A percentile compares a stretch with the other conserved stretches of the same genome.
Conservation (phyloP, 2,797 vertebrate species). For the Xiphorhynchus erythropygius region DNA sequence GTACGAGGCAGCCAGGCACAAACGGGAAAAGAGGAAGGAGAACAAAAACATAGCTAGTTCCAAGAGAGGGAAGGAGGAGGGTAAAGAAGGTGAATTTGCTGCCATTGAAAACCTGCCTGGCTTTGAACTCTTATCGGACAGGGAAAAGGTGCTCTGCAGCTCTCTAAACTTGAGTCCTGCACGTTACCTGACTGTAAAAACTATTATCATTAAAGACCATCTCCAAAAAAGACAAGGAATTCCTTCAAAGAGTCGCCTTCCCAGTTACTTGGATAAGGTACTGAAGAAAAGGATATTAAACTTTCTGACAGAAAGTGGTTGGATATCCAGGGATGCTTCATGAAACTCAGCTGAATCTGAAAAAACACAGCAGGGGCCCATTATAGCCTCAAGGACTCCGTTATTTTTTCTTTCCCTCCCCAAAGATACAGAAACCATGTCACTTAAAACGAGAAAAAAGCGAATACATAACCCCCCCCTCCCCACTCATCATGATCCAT, state of each 20-base stretch:
- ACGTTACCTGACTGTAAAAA: slow-evolving; percentile 95
- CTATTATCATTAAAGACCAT: slow-evolving; percentile 97
- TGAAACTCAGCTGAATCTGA: slow-evolving; percentile 67
- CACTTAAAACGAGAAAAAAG: neutral
- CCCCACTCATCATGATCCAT: neutral
- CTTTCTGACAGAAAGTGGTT: slow-evolving; percentile 98
- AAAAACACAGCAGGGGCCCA: neutral
- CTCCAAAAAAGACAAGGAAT: slow-evolving; percentile 95
- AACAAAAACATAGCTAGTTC: slow-evolving; percentile 85
- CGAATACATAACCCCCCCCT: neutral
- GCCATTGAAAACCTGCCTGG: slow-evolving; percentile 93
- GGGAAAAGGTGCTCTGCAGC: slow-evolving; percentile 94
- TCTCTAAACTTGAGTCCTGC: slow-evolving; percentile 91
- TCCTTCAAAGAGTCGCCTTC: slow-evolving; percentile 94
- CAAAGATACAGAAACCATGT: slow-evolving; percentile 22
- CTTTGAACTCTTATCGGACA: slow-evolving; percentile 93
- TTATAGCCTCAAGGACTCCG: neutral
- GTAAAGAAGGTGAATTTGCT: slow-evolving; percentile 89
- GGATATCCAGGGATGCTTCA: slow-evolving; percentile 93
- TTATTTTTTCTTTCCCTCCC: neutral
- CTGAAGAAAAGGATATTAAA: slow-evolving; percentile 95
- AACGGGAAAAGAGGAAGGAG: slow-evolving; percentile 94
- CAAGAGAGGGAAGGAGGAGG: slow-evolving; percentile 88
- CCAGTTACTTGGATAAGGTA: slow-evolving; percentile 94
- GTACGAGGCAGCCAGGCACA: slow-evolving; percentile 93